Evolutionary conservation across 2,888 invertebrate genomes (phyloP), one percentile per base, ranked within the genome.

Genomic region (Sinelater perroti): DNA sequence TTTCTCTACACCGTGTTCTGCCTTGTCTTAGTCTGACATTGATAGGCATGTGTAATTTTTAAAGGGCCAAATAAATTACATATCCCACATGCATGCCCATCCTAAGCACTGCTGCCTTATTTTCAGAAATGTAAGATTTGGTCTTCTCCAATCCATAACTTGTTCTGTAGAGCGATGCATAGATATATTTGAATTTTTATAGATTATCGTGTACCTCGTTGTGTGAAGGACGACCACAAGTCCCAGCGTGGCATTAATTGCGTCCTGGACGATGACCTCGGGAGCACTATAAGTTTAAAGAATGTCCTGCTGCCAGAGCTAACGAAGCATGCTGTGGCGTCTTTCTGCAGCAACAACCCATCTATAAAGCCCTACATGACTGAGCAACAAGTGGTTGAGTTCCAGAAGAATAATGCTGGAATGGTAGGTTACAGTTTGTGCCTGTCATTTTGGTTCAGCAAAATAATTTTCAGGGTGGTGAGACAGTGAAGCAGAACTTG

Each of bases 251-350:
- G 84, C 3, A 80, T 84, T 24, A 86, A 87, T 72, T 91, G 91
- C 74, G 82, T 91, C 40, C 80, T 83, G 46, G 81, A 84, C 69
- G 83, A 84, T 55, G 82, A 85, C 64, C 80, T 88, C 4, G 80
- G 81, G 50, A 82, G 83, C 44, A 87, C 89, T 8, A 81, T 89
- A 67, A 79, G 84, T 67, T 74, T 91, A 35, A 75, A 88, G 46
- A 86, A 85, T 75, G 78, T 83, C 4, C 80, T 91, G 44, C 85
- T 87, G 68, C 86, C 86, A 1, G 84, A 87, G 69, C 75, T 91
- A 59, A 82, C 83, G 33, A 75, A 79, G 61, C 79, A 85, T 53
- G 84, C 87, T 3, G 80, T 87, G 3, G 76, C 79, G 1, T 81
- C 80, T 56, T 81, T 81, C 61, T 89, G 88, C 73, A 81, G 82